Conservation (phyloP, 2,888 invertebrate genomes). For the Arge pagana region DNA sequence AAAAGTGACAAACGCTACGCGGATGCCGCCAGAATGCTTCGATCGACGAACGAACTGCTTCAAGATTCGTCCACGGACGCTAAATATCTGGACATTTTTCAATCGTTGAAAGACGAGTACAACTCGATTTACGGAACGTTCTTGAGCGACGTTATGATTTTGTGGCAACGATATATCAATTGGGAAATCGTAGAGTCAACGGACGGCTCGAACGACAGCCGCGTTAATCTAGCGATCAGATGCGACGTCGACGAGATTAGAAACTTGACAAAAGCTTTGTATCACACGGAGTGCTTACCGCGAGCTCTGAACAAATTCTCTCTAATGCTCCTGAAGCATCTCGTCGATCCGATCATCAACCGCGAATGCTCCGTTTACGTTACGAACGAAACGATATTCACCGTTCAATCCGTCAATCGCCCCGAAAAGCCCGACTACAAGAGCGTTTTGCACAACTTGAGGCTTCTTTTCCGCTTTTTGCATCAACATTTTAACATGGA, state of each 20-base stretch:
- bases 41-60: conserved; percentile 58
- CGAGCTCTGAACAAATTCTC: conserved; percentile 64
- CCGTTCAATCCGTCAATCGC: conserved; percentile 54
- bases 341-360: conserved; percentile 66
- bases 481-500: conserved; percentile 62
- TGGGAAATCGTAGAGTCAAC: conserved; percentile 55
- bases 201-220: conserved; percentile 16
- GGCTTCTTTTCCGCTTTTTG: conserved; percentile 64
- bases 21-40: conserved; percentile 62
- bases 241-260: conserved; percentile 44
- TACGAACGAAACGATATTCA: conserved; percentile 55
- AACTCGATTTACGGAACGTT: conserved; percentile 59
- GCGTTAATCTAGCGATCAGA: conserved; percentile 34
- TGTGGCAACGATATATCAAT: conserved; percentile 62
- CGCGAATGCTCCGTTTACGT: conserved; percentile 58
- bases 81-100: conserved; percentile 61
- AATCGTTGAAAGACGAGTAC: conserved; percentile 60
- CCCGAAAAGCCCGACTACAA: conserved; percentile 59
- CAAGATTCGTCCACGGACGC: conserved; percentile 61
- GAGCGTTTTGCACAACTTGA: conserved; percentile 64
- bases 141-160: conserved; percentile 57
- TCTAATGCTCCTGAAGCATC: conserved; percentile 63
- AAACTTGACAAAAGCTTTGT: conserved; percentile 56
- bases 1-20: conserved; percentile 50
- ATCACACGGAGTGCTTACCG: conserved; percentile 57